Percentiles rank a stretch among this genome's conserved stretches.
Evolutionary conservation across 2,888 invertebrate species (phyloP).

Genomic region (Andrena minutula): DNA sequence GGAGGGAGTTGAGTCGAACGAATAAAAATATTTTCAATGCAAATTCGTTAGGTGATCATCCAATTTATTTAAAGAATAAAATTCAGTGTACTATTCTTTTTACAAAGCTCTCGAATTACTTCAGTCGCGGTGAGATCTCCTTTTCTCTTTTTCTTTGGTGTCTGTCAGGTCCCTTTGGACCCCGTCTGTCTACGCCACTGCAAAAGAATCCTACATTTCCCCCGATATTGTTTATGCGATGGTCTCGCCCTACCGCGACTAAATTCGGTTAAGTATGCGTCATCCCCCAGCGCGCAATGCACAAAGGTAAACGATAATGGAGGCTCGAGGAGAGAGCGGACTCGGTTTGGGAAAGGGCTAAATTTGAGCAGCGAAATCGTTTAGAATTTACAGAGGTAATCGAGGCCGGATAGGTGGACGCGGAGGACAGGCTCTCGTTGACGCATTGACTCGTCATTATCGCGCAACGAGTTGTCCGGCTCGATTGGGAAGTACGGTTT

Average conservation of each 20-base stretch:
- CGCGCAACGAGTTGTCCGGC: conserved; percentile 80
- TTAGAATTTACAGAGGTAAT: conserved; percentile 78
- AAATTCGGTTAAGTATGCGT: conserved; percentile 1
- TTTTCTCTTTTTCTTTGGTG: no score
- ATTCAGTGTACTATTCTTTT: no score
- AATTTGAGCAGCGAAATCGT: conserved; percentile 72
- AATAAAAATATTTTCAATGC: no score
- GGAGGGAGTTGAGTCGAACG: no score
- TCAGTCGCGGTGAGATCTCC: no score
- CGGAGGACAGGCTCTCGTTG: conserved; percentile 69
- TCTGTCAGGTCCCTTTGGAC: no score
- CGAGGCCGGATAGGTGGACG: conserved; percentile 17
- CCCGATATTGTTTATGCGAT: no score
- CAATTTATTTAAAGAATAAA: no score
- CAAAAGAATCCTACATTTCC: no score
- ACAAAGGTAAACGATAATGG: not conserved
- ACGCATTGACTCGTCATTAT: conserved; percentile 82
- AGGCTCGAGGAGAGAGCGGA: not conserved
- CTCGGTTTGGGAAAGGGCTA: not conserved
- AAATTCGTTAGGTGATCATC: no score
- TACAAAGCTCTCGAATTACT: no score
- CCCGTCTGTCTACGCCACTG: no score
- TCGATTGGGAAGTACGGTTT: conserved; percentile 60
- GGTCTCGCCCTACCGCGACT: not conserved
- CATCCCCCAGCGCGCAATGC: not conserved